A percentile compares a stretch with the other conserved stretches of the same genome.
Conservation (phyloP, 2,888 invertebrate species). For the Trichogramma evanescens region DNA sequence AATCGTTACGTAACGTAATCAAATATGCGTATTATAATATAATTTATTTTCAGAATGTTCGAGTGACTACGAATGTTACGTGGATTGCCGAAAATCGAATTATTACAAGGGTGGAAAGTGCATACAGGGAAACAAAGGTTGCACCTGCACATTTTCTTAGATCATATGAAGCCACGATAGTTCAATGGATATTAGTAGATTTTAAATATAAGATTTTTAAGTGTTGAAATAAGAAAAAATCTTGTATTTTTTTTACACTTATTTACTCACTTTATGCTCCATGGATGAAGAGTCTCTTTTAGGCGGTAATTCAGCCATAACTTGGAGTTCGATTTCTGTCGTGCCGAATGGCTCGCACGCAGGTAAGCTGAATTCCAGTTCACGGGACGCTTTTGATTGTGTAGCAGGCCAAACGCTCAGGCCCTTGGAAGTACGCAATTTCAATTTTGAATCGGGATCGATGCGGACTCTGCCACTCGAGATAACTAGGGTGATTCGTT, state of each 20-base stretch:
- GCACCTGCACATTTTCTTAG: too few species aligned
- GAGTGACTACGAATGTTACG: too few species aligned
- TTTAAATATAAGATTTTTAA: background rate
- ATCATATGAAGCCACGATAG: background rate
- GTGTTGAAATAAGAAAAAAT: background rate
- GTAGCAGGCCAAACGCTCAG: constrained; percentile 53
- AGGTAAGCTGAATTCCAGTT: constrained; percentile 36
- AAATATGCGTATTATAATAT: too few species aligned
- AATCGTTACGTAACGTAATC: too few species aligned
- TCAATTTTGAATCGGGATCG: constrained; percentile 57
- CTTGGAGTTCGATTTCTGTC: constrained; percentile 56
- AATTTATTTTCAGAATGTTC: too few species aligned
- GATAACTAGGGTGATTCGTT: constrained; percentile 67
- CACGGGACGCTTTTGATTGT: constrained; percentile 35
- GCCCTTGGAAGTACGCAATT: constrained; percentile 63
- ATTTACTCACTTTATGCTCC: constrained; percentile 59
- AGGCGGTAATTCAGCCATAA: constrained; percentile 69
- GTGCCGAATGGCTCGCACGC: constrained; percentile 59
- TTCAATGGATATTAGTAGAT: constrained; percentile 7
- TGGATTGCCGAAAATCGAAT: too few species aligned
- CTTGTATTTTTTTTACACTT: constrained; percentile 7
- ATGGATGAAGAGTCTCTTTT: constrained; percentile 63
- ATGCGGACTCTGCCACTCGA: constrained; percentile 73
- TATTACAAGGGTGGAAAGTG: too few species aligned
- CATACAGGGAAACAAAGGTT: too few species aligned